phyloP scores from a whole-genome alignment of 2,888 invertebrate genomes.

The Melangyna quadrimaculata region DNA sequence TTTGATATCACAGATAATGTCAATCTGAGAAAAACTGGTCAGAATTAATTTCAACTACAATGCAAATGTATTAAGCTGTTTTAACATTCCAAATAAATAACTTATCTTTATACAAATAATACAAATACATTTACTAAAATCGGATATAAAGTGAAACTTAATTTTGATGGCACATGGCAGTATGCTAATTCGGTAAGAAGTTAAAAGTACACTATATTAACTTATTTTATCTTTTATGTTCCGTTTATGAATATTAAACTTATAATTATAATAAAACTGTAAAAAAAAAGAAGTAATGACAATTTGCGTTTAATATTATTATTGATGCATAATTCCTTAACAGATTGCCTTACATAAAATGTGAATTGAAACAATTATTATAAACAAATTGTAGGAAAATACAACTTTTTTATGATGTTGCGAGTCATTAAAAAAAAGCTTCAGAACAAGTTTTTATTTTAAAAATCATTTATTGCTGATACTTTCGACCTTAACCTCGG shows the following conservation, averaged over 20 bases:
- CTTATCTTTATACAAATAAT: neutral
- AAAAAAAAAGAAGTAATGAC: neutral
- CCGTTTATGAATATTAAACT: neutral
- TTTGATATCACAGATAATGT: neutral
- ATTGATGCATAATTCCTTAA: neutral
- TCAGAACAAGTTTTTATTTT: neutral
- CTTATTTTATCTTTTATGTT: neutral
- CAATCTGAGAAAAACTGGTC: neutral
- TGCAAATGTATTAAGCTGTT: no score
- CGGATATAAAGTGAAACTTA: neutral
- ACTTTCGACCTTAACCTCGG: slow-evolving; percentile 34
- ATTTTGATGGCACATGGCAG: neutral
- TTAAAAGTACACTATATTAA: neutral
- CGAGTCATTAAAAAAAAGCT: neutral
- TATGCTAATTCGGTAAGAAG: neutral
- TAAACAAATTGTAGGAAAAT: neutral
- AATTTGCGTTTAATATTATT: neutral
- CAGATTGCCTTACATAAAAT: neutral
- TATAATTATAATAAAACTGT: neutral
- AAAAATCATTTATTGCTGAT: neutral
- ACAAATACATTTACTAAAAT: neutral
- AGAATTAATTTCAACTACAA: neutral
- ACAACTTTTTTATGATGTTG: neutral
- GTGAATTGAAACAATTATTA: neutral
- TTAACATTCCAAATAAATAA: no score